Percentiles rank a stretch among this genome's conserved stretches.
Conservation (phyloP, 2,113 vertebrate species). For the Epinephelus cyanopodus region DNA sequence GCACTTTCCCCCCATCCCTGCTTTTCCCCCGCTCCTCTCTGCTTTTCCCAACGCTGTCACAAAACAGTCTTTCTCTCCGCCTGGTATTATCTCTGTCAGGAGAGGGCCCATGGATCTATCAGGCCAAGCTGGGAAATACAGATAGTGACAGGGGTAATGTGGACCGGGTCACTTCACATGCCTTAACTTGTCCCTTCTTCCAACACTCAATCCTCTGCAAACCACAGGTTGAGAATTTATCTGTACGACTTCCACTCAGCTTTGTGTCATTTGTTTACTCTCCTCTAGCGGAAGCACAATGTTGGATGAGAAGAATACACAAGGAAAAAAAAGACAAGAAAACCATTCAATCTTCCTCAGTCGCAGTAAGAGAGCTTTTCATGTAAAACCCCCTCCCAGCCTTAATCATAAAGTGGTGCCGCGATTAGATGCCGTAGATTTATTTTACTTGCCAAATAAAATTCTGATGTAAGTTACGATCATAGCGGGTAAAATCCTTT, state of each 20-base stretch:
- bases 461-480: background rate
- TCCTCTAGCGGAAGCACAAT: background rate
- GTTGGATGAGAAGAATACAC: constrained; percentile 34
- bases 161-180: constrained; percentile 78
- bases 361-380: background rate
- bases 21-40: constrained; percentile 24
- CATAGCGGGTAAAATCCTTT: background rate
- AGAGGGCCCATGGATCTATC: constrained; percentile 78
- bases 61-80: constrained; percentile 71
- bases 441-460: constrained; percentile 13
- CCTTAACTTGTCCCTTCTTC: constrained; percentile 61
- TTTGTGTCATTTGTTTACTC: constrained; percentile 60
- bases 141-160: constrained; percentile 79
- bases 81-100: constrained; percentile 80
- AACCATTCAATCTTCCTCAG: constrained; percentile 10
- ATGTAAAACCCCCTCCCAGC: background rate
- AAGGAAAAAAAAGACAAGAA: constrained; percentile 16
- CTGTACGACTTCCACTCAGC: constrained; percentile 49
- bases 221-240: constrained; percentile 65
- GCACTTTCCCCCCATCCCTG: constrained; percentile 59
- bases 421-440: background rate
- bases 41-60: constrained; percentile 79
- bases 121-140: constrained; percentile 76
- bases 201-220: constrained; percentile 50
- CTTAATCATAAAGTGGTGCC: background rate